Evolutionary conservation across 2,113 vertebrate genomes (phyloP), one percentile per base, ranked within the genome.

Genomic region (Australoheros scitulus): DNA sequence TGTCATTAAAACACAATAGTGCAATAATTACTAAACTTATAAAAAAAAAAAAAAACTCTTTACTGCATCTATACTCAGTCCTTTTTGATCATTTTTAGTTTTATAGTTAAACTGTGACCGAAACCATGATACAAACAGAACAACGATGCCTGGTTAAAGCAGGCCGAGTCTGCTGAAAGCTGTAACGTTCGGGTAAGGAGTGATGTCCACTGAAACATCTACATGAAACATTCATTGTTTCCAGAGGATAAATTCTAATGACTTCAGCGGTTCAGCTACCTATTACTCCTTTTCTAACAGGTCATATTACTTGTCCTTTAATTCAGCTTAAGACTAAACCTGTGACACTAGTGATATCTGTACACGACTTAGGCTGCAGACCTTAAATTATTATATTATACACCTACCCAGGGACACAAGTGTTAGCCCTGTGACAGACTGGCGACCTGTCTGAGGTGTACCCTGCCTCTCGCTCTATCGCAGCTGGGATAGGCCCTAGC

Each of bases 51-150:
- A 43, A 14, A 43, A 43, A 43, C 11, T 3, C 13, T 47, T 47
- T 15, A 15, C 43, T 47, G 43, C 14, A 47, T 6, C 13, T 47
- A 11, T 4, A 14, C 47, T 50, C 47, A 17, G 6, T 50, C 14
- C 47, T 15, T 50, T 6, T 50, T 18, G 32, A 61, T 20, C 3
- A 20, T 11, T 36, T 61, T 20, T 61, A 77, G 20, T 10, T 11
- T 6, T 20, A 13, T 26, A 26, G 26, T 26, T 26, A 52, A 72
- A 72, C 0, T 0, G 11, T 8, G 43, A 13, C 1, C 18, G 24
- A 52, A 72, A 72, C 0, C 0, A 13, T 14, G 43, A 13, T 3
- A 13, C 10, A 52, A 70, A 52, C 65, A 70, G 34, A 7, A 6
- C 34, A 34, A 34, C 34, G 50, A 32, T 52, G 65, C 43, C 50